Percentiles rank a stretch among this genome's conserved stretches.
Evolutionary conservation across 2,888 invertebrate genomes (phyloP).

Genomic region (Lycophotia porphyrea): DNA sequence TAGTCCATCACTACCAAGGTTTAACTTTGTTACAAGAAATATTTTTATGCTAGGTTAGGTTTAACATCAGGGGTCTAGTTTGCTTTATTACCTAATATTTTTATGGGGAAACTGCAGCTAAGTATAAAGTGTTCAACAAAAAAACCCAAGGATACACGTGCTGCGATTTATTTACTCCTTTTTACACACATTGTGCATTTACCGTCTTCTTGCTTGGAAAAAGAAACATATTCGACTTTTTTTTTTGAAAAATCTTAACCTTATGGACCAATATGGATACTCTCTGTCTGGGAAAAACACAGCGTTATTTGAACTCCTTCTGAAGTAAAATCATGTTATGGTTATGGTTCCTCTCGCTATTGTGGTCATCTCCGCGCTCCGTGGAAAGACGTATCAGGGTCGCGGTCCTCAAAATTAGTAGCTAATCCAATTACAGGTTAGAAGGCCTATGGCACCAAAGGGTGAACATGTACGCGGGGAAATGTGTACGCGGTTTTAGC

Average conservation of each 20-base stretch:
- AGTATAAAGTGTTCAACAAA: conserved; percentile 7
- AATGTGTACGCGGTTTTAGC: no score
- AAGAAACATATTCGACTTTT: not conserved
- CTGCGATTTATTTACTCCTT: not conserved
- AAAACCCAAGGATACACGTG: not conserved
- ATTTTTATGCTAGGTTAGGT: conserved; percentile 2
- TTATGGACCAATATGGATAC: not conserved
- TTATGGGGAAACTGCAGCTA: not conserved
- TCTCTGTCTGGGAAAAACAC: not conserved
- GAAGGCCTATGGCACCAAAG: not conserved
- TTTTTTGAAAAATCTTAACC: not conserved
- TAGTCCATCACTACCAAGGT: not conserved
- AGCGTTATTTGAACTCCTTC: not conserved
- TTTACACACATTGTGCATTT: not conserved
- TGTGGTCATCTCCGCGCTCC: not conserved
- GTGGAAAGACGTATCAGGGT: not conserved
- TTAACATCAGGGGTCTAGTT: not conserved
- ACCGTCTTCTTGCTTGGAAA: not conserved
- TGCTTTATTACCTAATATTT: not conserved
- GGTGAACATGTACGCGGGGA: no score
- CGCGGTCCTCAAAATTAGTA: not conserved
- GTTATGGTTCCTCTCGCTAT: not conserved
- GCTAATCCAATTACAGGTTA: not conserved
- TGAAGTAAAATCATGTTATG: not conserved
- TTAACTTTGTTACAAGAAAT: not conserved